Evolutionary conservation across 2,797 vertebrate genomes (phyloP).

Genomic region (Cichlasoma orientale): DNA sequence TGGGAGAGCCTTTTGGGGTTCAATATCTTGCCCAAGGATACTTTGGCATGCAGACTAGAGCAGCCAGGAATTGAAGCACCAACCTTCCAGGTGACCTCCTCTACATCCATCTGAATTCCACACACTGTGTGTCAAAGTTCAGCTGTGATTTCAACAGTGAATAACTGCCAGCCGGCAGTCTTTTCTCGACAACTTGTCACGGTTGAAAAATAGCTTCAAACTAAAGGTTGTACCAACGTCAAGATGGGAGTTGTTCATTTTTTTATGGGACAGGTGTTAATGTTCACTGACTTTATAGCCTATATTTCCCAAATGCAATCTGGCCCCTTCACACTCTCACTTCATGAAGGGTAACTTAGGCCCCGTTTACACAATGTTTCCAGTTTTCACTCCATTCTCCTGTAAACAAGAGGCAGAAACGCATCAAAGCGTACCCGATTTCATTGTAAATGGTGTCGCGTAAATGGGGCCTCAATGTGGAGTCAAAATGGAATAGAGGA

Average conservation of each 20-base stretch:
- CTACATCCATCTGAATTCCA: no score
- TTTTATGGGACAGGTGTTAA: background rate
- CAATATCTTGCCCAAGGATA: no score
- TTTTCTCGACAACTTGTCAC: background rate
- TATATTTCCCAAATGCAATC: background rate
- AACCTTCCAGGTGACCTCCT: no score
- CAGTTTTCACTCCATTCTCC: no score
- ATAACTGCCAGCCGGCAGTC: background rate
- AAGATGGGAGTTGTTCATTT: background rate
- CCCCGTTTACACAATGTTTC: no score
- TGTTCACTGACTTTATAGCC: background rate
- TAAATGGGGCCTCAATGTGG: no score
- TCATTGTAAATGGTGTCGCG: no score
- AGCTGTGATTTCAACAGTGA: background rate
- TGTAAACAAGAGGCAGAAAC: no score
- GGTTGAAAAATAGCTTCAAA: background rate
- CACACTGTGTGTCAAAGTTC: background rate
- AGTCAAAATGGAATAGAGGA: background rate
- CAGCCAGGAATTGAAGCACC: no score
- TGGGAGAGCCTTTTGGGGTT: no score
- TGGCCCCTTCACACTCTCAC: background rate
- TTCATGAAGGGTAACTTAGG: background rate
- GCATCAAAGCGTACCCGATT: no score
- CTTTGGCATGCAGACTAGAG: no score
- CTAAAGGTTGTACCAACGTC: background rate